Evolutionary conservation across 1,140 invertebrate species (phyloP).

Genomic region (Caenorhabditis briggsae): DNA sequence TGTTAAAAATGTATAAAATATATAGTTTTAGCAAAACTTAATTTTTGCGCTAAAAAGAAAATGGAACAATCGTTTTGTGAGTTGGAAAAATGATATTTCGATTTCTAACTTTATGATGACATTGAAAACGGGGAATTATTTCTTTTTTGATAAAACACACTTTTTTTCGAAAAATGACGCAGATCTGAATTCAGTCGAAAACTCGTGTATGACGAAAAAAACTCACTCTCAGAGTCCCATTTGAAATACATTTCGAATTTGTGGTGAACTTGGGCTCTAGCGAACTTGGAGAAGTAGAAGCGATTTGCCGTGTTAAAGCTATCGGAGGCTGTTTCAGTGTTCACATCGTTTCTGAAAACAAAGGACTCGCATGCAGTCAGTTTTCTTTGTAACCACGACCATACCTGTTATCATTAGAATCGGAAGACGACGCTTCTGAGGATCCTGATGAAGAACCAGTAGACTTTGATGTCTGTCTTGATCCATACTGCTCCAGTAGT

Average conservation of each 20-base stretch:
- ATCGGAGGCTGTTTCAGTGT: neutral
- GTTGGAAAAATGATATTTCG: neutral
- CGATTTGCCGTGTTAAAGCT: neutral
- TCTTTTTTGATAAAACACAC: too few relatives aligned
- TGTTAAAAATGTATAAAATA: too few relatives aligned
- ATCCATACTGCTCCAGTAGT: neutral
- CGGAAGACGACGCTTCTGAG: too few relatives aligned
- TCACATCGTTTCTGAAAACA: neutral
- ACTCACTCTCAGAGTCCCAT: neutral
- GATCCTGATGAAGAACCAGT: too few relatives aligned
- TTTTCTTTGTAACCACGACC: neutral
- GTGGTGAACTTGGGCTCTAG: constrained; percentile 35
- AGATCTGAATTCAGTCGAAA: too few relatives aligned
- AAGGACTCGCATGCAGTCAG: neutral
- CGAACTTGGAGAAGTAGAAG: neutral
- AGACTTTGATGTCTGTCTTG: neutral
- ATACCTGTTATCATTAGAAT: neutral
- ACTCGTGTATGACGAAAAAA: too few relatives aligned
- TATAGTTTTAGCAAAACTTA: too few relatives aligned
- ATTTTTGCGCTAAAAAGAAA: too few relatives aligned
- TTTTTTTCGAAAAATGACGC: too few relatives aligned
- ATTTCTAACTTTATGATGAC: neutral
- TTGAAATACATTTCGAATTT: constrained; percentile 12
- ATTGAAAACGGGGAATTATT: neutral
- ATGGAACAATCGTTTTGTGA: neutral